Percentiles rank a stretch among this genome's conserved stretches.
These are phyloP conservation scores for Laupala kohalensis DNA, from an alignment of 1,140 invertebrate genomes.

Conservation along the genomic window DNA sequence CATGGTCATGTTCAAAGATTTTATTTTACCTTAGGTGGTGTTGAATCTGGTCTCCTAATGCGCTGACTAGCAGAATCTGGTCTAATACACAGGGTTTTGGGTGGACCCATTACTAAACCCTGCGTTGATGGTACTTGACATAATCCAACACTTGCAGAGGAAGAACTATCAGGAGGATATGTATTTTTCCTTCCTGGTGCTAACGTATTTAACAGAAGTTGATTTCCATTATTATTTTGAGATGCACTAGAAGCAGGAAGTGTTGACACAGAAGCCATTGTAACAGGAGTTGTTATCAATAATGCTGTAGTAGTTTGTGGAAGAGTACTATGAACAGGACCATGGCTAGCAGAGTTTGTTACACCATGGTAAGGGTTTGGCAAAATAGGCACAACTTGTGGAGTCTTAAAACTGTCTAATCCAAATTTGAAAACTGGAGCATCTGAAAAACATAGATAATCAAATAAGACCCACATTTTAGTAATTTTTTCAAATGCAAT, in stretches of 20 bases:
- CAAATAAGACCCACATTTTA: neutral
- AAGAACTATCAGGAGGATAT: neutral
- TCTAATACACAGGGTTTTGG: neutral
- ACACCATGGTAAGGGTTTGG: conserved; percentile 4
- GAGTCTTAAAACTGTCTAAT: conserved; percentile 24
- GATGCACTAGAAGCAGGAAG: neutral
- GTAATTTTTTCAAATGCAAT: too few relatives aligned
- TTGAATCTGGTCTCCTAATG: neutral
- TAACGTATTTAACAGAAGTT: neutral
- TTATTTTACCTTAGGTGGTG: neutral
- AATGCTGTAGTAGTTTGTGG: conserved; percentile 25
- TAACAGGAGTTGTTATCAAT: conserved; percentile 31
- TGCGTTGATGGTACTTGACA: neutral
- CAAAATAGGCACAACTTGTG: conserved; percentile 13
- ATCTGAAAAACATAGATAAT: conserved; percentile 1
- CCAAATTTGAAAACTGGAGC: conserved; percentile 22
- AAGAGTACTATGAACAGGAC: neutral
- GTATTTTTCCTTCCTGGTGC: neutral
- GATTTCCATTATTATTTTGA: neutral
- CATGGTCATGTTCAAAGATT: too few relatives aligned
- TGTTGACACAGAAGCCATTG: conserved; percentile 13
- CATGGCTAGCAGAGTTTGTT: neutral
- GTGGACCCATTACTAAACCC: neutral
- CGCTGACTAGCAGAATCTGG: neutral
- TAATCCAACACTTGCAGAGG: neutral